Base-by-base conservation (phyloP, 1,140 invertebrate species). In the Euglossa dilemma region DNA sequence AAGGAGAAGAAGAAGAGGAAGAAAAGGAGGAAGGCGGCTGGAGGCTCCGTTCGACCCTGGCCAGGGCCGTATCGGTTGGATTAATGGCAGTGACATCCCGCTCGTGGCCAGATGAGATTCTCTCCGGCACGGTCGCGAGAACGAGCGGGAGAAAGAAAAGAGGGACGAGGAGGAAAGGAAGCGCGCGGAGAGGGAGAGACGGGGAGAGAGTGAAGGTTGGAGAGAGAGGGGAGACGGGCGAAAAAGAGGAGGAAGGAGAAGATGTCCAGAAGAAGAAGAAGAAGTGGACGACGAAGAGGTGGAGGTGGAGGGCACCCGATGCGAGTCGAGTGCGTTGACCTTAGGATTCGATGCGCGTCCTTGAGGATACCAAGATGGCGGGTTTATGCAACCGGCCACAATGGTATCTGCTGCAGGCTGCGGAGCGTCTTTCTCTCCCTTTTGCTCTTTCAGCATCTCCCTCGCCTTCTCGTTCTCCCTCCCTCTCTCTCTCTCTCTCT, bases 321-420 rank as follows among this genome's bases (percentile, higher is more conserved):
- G 88, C 82, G 87, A 89, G 86, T 84, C 85, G 86, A 88, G 93
- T 92, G 90, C 92, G 87, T 92, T 93, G 93, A 93, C 92, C 92
- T 92, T 90, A 85, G 82, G 92, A 91, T 93, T 93, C 90, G 91
- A 92, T 82, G 87, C 84, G 88, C 92, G 93, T 93, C 93, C 93
- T 93, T 93, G 92, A 93, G 90, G 90, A 86, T 93, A 92, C 90
- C 89, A 92, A 92, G 90, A 93, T 93, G 92, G 91, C 90, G 90
- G 83, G 87, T 93, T 93, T 93, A 93, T 93, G 92, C 93, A 93
- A 93, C 90, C 90, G 87, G 90, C 87, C 90, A 91, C 90, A 92
- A 92, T 92, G 91, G 91, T 91, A 90, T 91, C 90, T 66, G 86
- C 83, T 56, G 78, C 83, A 73, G 71, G 73, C 87, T 75, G 66